Base-by-base conservation (phyloP, 2,888 invertebrate genomes). In the Diarsia mendica region DNA sequence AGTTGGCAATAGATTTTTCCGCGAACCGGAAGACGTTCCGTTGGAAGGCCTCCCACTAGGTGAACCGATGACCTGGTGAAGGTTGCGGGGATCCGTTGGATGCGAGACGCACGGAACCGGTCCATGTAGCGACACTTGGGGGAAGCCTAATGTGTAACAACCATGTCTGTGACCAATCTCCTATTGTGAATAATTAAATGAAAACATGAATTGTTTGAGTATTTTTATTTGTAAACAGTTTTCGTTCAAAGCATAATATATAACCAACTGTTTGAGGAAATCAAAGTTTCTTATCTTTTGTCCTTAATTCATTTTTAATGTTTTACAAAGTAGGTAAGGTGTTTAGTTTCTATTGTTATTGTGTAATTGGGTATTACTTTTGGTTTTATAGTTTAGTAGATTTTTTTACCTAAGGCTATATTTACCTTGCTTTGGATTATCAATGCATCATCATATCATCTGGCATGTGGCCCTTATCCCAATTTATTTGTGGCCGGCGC, bases 241-340 rank as follows among this genome's bases (percentile, higher is more conserved):
- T 68, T 79, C 61, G 83, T 65, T 28, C 58, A 18, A 58, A 68
- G 64, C 49, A 73, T 73, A 83, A 28, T n/a, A n/a, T n/a, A n/a
- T n/a, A 61, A 63, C 6, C 33, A 33, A 4, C 13, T 80, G 79
- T 79, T 83, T 80, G n/a, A 81, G 70, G 70, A 71, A 80, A 71
- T 84, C 67, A 51, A 48, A 51, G 18, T 68, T 55, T 28, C 46
- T 81, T 82, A 85, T 81, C 82, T 61, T 60, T 5, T 46, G 11
- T 55, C 81, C 49, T 60, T 81, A 68, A 84, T 85, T 61, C 15
- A 67, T 81, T 71, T 75, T 28, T 63, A 53, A 76, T 80, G 84
- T 84, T 83, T 10, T 33, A 79, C 13, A 44, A 18, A 58, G 11
- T 28, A 46, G n/a, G 11, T 67, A 39, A n/a, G 6, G 6, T n/a